Base-by-base conservation (phyloP, 1,140 invertebrate genomes). In the Calliphora vicina region DNA sequence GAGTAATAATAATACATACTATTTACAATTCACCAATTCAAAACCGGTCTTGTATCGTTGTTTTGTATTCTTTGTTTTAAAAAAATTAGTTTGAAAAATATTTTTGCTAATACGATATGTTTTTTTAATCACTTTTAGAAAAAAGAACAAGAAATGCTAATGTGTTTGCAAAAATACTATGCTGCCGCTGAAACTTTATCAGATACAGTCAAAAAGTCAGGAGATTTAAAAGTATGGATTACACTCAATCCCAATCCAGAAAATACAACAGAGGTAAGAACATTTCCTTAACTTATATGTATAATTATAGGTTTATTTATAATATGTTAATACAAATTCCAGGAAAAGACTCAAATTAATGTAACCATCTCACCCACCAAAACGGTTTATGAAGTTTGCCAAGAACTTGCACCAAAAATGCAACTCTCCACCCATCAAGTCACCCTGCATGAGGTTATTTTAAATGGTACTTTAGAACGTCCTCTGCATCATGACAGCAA, bases 191-290 rank as follows among this genome's bases (percentile, higher is more conserved):
- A 91, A 84, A 89, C 90, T 23, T 84, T 90, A 0, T 91, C 92
- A 2, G 91, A 93, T 35, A 91, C 93, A 0, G 92, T 92, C 0
- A 94, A 94, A 85, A 93, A 93, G 0, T 95, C 95, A 0, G 96
- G 96, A 0, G 95, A 97, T 87, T 92, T 97, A 26, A 94, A 94
- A 87, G 93, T 96, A n/a, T 96, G 95, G 95, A 93, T 97, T 13
- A 88, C 86, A 26, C 84, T 91, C 0, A 88, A 91, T 82, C 84
- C 86, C 0, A 89, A 89, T 85, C 87, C 89, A 4, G 86, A 88
- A 17, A 88, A 89, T 81, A 86, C 85, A 29, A 89, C 84, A 27
- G 88, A 90, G 85, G 89, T 90, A 29, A 50, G 43, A 8, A 42
- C 71, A 27, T 35, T 23, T 80, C 72, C 4, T 35, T 35, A 10